These are phyloP conservation scores for Ormyrus pomaceus DNA, from an alignment of 2,888 invertebrate species.

Conservation along the genomic window DNA sequence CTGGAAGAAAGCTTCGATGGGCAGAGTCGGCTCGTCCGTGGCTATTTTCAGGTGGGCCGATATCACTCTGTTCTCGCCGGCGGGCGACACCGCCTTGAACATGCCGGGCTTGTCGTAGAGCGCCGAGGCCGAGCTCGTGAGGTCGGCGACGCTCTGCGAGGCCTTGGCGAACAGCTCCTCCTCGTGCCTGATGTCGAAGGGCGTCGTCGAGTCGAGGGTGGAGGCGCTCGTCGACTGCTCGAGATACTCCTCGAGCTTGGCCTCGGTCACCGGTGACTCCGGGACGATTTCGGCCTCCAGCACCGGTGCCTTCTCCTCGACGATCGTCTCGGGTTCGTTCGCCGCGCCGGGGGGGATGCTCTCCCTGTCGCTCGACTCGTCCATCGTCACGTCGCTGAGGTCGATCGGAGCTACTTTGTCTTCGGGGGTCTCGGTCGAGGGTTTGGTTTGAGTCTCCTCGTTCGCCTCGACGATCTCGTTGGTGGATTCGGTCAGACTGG, in stretches of 20 bases:
- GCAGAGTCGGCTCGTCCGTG: slow-evolving; percentile 87
- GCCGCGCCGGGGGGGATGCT: background rate
- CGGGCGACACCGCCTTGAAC: slow-evolving; percentile 82
- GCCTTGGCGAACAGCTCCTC: slow-evolving; percentile 71
- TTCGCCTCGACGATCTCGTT: slow-evolving; percentile 55
- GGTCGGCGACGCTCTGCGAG: slow-evolving; percentile 84
- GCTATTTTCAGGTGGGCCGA: slow-evolving; percentile 85
- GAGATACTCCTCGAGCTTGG: slow-evolving; percentile 17
- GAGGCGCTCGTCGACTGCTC: slow-evolving; percentile 33
- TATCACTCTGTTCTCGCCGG: slow-evolving; percentile 79
- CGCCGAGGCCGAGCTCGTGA: slow-evolving; percentile 85
- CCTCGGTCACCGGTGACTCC: slow-evolving; percentile 45
- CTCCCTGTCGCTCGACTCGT: slow-evolving; percentile 57
- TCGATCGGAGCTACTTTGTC: slow-evolving; percentile 21
- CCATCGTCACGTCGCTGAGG: slow-evolving; percentile 55
- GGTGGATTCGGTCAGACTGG: slow-evolving; percentile 54
- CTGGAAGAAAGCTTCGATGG: slow-evolving; percentile 88
- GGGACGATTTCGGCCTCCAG: slow-evolving; percentile 36
- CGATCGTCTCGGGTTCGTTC: slow-evolving; percentile 19
- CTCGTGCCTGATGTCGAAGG: slow-evolving; percentile 63
- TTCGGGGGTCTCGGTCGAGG: background rate
- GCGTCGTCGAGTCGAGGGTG: slow-evolving; percentile 26
- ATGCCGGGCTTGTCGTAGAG: slow-evolving; percentile 84
- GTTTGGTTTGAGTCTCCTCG: background rate
- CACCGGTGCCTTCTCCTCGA: slow-evolving; percentile 41